A percentile compares a stretch with the other conserved stretches of the same genome.
These are phyloP conservation scores for Mythimna vitellina DNA, from an alignment of 2,888 invertebrate genomes.

Conservation along the genomic window DNA sequence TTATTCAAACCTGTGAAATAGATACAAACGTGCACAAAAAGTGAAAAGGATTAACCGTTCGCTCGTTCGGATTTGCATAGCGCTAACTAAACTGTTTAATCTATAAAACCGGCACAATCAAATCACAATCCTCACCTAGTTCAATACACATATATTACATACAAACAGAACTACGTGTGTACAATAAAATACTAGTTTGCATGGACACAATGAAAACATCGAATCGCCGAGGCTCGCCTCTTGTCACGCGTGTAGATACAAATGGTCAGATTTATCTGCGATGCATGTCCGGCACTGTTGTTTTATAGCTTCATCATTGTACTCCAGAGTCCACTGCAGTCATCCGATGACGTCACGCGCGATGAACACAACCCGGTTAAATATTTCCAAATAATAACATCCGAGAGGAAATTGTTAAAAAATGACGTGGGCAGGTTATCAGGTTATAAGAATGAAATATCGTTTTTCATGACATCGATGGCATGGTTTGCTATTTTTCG, in stretches of 20 bases:
- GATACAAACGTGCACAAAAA: conserved; percentile 35
- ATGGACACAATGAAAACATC: conserved; percentile 74
- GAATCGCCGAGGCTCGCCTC: conserved; percentile 71
- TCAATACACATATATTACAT: conserved; percentile 50
- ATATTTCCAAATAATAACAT: conserved; percentile 50
- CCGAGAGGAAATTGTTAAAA: conserved; percentile 29
- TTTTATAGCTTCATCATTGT: conserved; percentile 81
- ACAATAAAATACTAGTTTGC: conserved; percentile 62
- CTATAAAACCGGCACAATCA: conserved; percentile 54
- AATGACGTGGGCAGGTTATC: not conserved
- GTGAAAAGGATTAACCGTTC: conserved; percentile 20
- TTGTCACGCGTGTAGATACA: conserved; percentile 76
- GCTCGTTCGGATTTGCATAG: conserved; percentile 44
- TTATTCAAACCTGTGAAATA: conserved; percentile 21
- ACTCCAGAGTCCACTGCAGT: conserved; percentile 74
- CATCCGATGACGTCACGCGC: conserved; percentile 63
- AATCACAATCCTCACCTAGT: conserved; percentile 52
- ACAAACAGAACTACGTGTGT: conserved; percentile 57
- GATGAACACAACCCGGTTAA: conserved; percentile 54
- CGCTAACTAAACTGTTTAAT: conserved; percentile 58
- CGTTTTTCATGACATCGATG: conserved; percentile 4
- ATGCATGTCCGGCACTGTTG: conserved; percentile 77
- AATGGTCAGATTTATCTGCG: conserved; percentile 81
- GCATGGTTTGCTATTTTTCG: not conserved
- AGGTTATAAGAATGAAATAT: conserved; percentile 7